phyloP scores from a whole-genome alignment of 35 echinoderm and acorn worm genomes.

The Eucidaris tribuloides region DNA sequence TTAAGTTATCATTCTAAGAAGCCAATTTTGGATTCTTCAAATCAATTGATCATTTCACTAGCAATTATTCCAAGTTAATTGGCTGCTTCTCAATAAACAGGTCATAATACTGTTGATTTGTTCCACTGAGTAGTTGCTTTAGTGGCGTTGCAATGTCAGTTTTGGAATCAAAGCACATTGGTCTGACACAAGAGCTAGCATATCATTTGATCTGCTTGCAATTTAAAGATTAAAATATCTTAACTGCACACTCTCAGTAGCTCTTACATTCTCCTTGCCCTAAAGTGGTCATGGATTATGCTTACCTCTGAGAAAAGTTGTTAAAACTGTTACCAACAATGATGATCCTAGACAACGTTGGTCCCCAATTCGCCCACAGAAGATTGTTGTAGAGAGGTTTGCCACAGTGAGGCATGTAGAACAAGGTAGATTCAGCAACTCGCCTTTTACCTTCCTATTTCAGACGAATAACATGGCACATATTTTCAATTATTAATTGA shows the following conservation, averaged over 20 bases:
- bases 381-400: constrained; percentile 97
- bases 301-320: constrained; percentile 71
- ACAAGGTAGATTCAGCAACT: constrained; percentile 57
- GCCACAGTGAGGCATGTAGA: constrained; percentile 97
- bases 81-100: no score
- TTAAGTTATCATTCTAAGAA: no score
- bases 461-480: neutral
- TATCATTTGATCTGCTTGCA: no score
- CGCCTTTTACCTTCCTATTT: constrained; percentile 80
- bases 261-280: no score
- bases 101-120: no score
- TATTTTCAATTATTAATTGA: neutral
- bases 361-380: constrained; percentile 89
- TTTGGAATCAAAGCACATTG: no score
- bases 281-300: neutral
- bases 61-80: no score
- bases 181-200: no score
- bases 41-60: no score
- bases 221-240: neutral
- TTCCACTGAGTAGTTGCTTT: no score
- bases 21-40: no score
- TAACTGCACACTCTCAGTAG: neutral
- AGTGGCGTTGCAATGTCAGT: no score
- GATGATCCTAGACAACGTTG: constrained; percentile 29
- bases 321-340: constrained; percentile 92